These are phyloP conservation scores for Metallyticus violacea DNA, from an alignment of 2,888 invertebrate species.

Conservation along the genomic window DNA sequence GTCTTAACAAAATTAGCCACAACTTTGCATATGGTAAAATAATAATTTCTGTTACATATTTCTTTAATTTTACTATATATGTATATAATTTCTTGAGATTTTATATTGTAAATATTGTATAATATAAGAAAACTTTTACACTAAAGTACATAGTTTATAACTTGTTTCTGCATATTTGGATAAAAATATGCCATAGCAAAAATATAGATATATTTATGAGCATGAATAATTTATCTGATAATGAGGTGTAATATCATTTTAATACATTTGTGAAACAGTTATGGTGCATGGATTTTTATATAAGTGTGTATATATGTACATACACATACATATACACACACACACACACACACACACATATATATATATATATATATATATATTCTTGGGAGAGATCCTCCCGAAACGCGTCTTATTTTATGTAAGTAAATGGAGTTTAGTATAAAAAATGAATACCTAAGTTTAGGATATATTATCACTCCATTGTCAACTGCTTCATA, in stretches of 20 bases:
- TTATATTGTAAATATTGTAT: slow-evolving; percentile 17
- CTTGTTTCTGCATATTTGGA: slow-evolving; percentile 4
- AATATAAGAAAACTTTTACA: neutral
- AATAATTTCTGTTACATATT: neutral
- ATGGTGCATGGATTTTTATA: neutral
- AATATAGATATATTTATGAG: slow-evolving; percentile 2
- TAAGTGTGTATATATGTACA: neutral
- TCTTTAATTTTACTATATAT: neutral
- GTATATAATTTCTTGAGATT: neutral
- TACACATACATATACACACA: too few species aligned
- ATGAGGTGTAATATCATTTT: neutral
- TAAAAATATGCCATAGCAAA: neutral
- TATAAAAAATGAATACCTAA: too few species aligned
- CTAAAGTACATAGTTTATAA: slow-evolving; percentile 6
- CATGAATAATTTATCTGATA: neutral
- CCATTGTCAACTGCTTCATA: too few species aligned
- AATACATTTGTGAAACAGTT: neutral
- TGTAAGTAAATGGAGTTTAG: too few species aligned
- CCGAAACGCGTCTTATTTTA: too few species aligned
- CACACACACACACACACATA: too few species aligned
- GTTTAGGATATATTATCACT: too few species aligned
- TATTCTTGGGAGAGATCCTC: too few species aligned
- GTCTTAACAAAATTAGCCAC: neutral
- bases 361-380: too few species aligned
- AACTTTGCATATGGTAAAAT: neutral